Conservation (phyloP, 2,797 vertebrate species). For the Gallinago nigripennis region DNA sequence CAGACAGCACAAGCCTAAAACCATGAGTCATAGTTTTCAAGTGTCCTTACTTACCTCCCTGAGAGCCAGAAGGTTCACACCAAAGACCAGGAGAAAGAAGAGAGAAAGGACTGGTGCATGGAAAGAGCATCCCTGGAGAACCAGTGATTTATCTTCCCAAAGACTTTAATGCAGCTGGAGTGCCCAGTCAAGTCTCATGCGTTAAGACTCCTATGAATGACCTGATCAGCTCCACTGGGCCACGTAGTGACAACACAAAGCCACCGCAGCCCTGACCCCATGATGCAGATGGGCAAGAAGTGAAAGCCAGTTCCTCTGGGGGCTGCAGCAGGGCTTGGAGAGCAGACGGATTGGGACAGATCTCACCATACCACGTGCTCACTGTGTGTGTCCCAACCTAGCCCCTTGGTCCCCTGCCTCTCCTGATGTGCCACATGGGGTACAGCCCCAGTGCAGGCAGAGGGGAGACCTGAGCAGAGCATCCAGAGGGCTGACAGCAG, state of each 20-base stretch:
- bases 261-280: background rate
- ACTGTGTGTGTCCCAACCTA: background rate
- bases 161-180: background rate
- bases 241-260: fast-evolving
- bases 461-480: background rate
- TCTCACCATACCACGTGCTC: background rate
- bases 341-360: background rate
- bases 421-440: background rate
- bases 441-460: fast-evolving
- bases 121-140: background rate
- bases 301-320: background rate
- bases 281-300: background rate
- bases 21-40: background rate
- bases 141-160: background rate
- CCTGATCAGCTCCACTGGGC: background rate
- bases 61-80: background rate
- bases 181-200: background rate
- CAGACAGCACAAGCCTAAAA: background rate
- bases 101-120: background rate
- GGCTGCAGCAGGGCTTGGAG: background rate
- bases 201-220: background rate
- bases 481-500: background rate
- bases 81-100: background rate
- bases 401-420: fast-evolving
- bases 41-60: background rate